Evolutionary conservation across 2,113 vertebrate species (phyloP).

Genomic region (Willisornis vidua): DNA sequence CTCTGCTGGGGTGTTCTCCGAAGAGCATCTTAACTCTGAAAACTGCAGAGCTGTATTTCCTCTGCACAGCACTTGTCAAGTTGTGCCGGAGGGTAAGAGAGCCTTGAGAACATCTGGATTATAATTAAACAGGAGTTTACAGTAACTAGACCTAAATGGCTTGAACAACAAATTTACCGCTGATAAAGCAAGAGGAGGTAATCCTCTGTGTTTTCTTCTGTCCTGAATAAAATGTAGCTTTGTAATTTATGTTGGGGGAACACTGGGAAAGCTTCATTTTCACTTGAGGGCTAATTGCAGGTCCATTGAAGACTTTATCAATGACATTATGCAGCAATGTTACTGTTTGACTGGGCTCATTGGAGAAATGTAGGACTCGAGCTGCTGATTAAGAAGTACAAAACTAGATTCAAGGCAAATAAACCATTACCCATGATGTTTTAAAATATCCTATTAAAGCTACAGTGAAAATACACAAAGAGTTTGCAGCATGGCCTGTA

Average conservation of each 20-base stretch:
- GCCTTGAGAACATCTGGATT: conserved; percentile 1
- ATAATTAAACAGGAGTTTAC: conserved; percentile 21
- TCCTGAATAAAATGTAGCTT: not conserved
- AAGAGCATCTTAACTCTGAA: not conserved
- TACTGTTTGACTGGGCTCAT: not conserved
- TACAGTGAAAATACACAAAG: not conserved
- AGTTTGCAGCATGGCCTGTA: not conserved
- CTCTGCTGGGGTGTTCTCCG: not conserved
- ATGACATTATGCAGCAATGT: not conserved
- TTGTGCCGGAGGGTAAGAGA: not conserved
- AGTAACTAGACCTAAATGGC: conserved; percentile 16
- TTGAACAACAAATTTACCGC: conserved; percentile 25
- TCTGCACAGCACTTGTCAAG: not conserved
- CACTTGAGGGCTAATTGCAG: not conserved
- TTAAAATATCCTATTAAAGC: not conserved
- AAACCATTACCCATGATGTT: not conserved
- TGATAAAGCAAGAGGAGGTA: not conserved
- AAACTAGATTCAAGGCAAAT: not conserved
- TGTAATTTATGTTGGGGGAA: not conserved
- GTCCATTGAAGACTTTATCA: not conserved
- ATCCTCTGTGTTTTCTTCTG: not conserved
- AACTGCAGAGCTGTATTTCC: not conserved
- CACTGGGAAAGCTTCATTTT: not conserved
- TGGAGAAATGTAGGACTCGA: rapidly evolving
- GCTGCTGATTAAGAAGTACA: not conserved